phyloP scores from a whole-genome alignment of 2,113 vertebrate species.

The Turnix velox region DNA sequence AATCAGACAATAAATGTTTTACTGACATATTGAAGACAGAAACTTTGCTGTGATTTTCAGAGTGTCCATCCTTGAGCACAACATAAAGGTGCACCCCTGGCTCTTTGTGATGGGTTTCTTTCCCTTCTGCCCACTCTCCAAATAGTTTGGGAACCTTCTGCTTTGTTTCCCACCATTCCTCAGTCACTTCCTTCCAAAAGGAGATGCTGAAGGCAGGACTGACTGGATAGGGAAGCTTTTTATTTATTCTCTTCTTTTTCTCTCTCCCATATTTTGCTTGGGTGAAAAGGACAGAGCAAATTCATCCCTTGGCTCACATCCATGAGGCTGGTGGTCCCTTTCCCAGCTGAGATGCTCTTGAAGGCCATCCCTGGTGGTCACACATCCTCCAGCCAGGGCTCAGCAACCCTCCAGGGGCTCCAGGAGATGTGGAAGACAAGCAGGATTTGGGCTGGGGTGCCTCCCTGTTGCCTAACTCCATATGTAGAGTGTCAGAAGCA shows the following conservation, averaged over 20 bases:
- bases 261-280: background rate
- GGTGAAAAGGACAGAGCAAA: background rate
- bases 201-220: background rate
- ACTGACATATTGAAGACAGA: background rate
- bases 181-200: background rate
- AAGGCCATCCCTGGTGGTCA: background rate
- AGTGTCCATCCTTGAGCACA: background rate
- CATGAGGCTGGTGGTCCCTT: background rate
- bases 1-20: background rate
- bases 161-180: background rate
- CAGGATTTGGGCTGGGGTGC: background rate
- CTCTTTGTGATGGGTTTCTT: background rate
- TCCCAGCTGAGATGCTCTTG: background rate
- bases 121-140: background rate
- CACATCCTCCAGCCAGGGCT: background rate
- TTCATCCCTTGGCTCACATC: background rate
- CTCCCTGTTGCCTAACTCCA: background rate
- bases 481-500: background rate
- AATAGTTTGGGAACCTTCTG: rapidly evolving
- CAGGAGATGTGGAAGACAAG: background rate
- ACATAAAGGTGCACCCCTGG: rapidly evolving
- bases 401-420: background rate
- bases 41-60: background rate
- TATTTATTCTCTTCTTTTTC: background rate
- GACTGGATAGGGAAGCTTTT: background rate